Conservation (phyloP, 2,888 invertebrate species). For the Escarpia spicata region DNA sequence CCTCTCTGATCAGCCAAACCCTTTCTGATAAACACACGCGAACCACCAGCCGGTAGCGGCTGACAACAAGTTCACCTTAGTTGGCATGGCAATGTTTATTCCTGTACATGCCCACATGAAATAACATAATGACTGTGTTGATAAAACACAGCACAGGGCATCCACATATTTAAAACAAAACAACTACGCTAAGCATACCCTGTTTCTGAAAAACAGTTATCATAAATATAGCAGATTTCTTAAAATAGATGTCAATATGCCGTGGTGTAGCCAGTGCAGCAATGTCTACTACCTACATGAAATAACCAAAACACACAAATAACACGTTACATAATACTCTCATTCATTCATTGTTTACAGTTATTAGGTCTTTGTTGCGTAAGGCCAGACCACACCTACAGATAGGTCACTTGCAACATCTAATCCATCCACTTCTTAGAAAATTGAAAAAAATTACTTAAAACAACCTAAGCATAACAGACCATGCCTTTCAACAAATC, state of each 20-base stretch:
- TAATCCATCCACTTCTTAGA: no score
- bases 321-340: background rate
- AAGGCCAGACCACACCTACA: background rate
- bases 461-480: no score
- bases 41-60: background rate
- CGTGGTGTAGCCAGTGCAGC: background rate
- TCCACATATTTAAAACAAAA: background rate
- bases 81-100: background rate
- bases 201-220: background rate
- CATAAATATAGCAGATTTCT: background rate
- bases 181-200: background rate
- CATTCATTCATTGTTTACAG: background rate
- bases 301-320: background rate
- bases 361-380: background rate
- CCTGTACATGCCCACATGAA: background rate
- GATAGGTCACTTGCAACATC: background rate
- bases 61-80: background rate
- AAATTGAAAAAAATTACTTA: no score
- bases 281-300: background rate
- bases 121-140: background rate
- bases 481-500: background rate
- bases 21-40: background rate
- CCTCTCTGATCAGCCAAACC: background rate
- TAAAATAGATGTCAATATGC: background rate
- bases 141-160: background rate